Base-by-base conservation (phyloP, 1,140 invertebrate genomes). In the Forficula auricularia region DNA sequence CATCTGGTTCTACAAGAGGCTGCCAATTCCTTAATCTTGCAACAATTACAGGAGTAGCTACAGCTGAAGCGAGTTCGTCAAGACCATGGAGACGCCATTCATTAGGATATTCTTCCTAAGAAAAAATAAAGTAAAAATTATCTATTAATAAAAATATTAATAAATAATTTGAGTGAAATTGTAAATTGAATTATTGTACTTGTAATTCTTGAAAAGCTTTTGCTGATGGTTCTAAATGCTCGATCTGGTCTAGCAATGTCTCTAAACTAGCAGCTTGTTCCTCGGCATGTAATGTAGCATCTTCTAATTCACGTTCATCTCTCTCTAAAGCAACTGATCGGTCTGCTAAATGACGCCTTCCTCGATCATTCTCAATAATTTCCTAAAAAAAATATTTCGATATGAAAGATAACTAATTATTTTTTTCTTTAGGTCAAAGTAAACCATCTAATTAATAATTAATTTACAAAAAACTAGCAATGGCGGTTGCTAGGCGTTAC, bases 291-390 rank as follows among this genome's bases (percentile, higher is more conserved):
- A 68, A 59, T 14, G 88, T 59, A n/a, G 79, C 61, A 48, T 75
- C 71, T 32, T 73, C 66, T 40, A 90, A 63, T 44, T 72, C 73
- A 27, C 74, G 72, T 30, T 82, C 65, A 55, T 98, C 90, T 46
- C 82, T 72, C 50, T 82, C 74, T 9, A 97, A 60, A 3, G 75
- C 75, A 0, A 85, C 67, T 6, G 84, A 71, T 47, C 78, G 66
- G 56, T 96, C 88, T 48, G 75, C 72, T 9, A 82, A 71, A 54
- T 79, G 70, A 12, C 77, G 70, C 19, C 81, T 68, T 53, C 80
- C 76, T 38, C 80, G 72, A 48, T 94, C 85, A 55, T 88, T 90
- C 50, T 77, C 70, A 22, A 96, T 82, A 38, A 98, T 97, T 53
- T 94, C 80, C 67, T 77, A 52, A 38, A 54, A 57, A 52, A 47